Conservation (phyloP, 2,888 invertebrate species). For the Andrena trimmerana region DNA sequence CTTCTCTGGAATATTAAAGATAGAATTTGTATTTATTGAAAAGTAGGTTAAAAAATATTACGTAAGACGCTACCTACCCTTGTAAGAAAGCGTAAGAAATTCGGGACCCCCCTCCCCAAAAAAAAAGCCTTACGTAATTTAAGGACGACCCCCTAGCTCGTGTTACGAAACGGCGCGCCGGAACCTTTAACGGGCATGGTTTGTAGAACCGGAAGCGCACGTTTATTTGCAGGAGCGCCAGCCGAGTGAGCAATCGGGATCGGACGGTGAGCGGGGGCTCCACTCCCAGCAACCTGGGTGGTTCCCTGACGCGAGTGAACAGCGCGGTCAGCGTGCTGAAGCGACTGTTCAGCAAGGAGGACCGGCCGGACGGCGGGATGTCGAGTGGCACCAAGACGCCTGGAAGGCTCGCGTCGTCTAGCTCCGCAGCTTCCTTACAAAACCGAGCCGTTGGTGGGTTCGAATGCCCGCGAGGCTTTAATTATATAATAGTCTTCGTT, state of each 20-base stretch:
- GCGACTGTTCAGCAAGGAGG: slow-evolving; percentile 92
- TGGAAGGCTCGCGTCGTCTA: slow-evolving; percentile 84
- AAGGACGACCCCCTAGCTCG: no score
- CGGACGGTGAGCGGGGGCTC: slow-evolving; percentile 80
- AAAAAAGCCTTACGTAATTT: no score
- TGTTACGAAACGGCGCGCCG: neutral
- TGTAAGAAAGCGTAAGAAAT: no score
- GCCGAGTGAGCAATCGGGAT: slow-evolving; percentile 82
- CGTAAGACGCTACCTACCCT: no score
- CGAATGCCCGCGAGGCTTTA: neutral
- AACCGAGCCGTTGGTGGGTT: slow-evolving; percentile 62
- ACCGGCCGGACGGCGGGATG: slow-evolving; percentile 85
- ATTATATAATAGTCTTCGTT: no score
- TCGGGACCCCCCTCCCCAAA: no score
- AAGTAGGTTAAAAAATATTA: no score
- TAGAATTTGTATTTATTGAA: no score
- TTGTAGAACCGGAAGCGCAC: neutral
- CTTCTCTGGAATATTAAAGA: no score
- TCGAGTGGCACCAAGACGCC: slow-evolving; percentile 85
- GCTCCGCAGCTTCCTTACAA: slow-evolving; percentile 80
- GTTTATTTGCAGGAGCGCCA: slow-evolving; percentile 77
- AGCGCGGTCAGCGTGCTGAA: slow-evolving; percentile 93
- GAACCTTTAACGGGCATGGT: neutral
- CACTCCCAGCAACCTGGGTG: slow-evolving; percentile 83
- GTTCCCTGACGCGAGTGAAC: slow-evolving; percentile 89